phyloP scores from a whole-genome alignment of 2,797 vertebrate species.

The Aselliscus stoliczkanus region DNA sequence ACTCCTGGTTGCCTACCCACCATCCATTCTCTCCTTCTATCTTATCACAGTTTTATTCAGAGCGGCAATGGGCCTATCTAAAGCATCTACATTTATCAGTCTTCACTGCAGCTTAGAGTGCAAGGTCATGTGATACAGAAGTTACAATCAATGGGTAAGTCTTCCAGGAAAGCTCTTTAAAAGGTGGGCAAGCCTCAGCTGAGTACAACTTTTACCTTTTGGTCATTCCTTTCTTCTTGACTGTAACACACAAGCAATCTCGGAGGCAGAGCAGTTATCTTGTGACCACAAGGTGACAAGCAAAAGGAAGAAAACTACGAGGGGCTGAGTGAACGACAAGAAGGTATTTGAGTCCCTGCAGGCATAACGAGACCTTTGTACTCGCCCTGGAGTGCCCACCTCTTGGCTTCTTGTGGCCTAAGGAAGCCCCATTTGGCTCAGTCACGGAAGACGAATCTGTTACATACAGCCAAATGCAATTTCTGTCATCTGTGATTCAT shows the following conservation, averaged over 20 bases:
- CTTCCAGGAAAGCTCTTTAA: background rate
- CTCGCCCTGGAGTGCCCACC: background rate
- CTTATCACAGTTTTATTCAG: background rate
- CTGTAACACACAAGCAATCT: background rate
- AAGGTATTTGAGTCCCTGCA: background rate
- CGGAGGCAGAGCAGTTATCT: background rate
- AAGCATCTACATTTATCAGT: background rate
- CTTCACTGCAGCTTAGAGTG: background rate
- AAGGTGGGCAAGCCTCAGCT: background rate
- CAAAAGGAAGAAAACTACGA: background rate
- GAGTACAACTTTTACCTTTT: background rate
- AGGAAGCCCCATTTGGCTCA: background rate
- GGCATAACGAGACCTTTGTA: no score
- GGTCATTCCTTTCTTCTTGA: background rate
- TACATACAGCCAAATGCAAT: background rate
- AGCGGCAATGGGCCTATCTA: background rate
- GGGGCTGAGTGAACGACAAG: background rate
- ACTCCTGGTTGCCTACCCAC: background rate
- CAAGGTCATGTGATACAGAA: background rate
- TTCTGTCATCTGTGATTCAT: background rate
- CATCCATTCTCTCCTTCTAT: background rate
- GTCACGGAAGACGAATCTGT: background rate
- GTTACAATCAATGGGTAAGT: background rate
- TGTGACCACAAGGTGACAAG: background rate
- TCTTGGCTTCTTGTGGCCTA: background rate